Evolutionary conservation across 2,113 vertebrate genomes (phyloP).

Genomic region (Clarias macrocephalus): DNA sequence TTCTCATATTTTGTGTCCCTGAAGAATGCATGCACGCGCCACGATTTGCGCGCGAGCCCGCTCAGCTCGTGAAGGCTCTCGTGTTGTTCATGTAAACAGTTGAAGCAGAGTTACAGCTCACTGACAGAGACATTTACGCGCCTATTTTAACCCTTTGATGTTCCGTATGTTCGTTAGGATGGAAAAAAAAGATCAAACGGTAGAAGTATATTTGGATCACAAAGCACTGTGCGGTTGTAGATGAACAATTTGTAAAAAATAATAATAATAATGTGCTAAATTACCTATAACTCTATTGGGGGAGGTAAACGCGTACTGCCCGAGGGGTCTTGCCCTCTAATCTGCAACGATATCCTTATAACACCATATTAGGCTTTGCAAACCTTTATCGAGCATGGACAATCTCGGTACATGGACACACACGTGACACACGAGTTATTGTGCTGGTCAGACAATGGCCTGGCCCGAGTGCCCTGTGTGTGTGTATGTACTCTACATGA

Average conservation of each 20-base stretch:
- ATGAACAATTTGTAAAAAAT: neutral
- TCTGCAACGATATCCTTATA: neutral
- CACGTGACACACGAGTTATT: conserved; percentile 22
- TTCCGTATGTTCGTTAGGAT: neutral
- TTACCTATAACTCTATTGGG: neutral
- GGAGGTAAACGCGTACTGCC: neutral
- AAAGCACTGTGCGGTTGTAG: neutral
- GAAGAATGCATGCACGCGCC: neutral
- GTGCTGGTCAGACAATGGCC: conserved; percentile 35
- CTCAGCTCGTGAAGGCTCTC: neutral
- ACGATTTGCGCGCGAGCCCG: neutral
- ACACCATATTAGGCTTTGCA: too few relatives aligned
- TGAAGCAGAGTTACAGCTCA: conserved; percentile 58
- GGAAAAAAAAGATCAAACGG: neutral
- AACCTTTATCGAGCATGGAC: neutral
- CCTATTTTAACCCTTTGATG: conserved; percentile 72
- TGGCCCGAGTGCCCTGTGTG: neutral
- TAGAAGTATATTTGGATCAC: neutral
- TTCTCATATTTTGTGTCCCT: neutral
- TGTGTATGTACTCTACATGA: neutral
- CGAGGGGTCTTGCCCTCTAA: neutral
- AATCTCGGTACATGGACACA: neutral
- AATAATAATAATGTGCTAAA: too few relatives aligned
- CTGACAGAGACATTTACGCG: conserved; percentile 71
- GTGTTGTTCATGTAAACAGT: conserved; percentile 54